Conservation (phyloP, 2,113 vertebrate genomes). For the Peromyscus leucopus region DNA sequence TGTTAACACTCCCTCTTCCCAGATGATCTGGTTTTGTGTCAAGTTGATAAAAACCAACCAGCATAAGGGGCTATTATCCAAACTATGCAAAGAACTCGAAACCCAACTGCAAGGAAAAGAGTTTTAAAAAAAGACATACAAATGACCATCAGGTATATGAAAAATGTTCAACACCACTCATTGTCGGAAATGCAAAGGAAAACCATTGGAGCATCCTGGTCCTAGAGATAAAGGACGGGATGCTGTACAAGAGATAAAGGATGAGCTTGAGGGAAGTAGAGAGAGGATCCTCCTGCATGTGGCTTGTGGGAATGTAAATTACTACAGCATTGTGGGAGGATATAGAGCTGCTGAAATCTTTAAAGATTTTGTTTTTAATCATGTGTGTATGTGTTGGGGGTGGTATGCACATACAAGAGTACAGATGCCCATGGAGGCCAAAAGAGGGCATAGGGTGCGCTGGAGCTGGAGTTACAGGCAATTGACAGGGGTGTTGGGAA, state of each 20-base stretch:
- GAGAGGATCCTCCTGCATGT: too few species aligned
- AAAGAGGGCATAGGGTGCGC: neutral
- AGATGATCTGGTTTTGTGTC: neutral
- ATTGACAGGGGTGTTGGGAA: neutral
- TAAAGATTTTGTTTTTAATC: neutral
- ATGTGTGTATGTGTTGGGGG: neutral
- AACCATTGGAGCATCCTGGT: too few species aligned
- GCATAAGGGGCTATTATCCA: neutral
- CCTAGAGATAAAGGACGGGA: too few species aligned
- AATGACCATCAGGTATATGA: neutral
- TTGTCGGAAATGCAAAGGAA: neutral
- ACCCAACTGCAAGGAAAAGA: neutral
- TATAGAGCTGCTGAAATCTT: neutral
- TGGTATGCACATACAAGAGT: neutral
- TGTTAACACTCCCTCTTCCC: neutral
- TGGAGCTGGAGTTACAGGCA: neutral
- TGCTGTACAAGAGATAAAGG: neutral
- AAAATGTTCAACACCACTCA: neutral
- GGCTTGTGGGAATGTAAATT: neutral
- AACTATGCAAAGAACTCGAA: neutral
- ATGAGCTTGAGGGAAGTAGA: neutral
- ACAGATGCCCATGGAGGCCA: too few species aligned
- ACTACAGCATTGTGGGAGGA: too few species aligned
- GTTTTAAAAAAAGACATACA: too few species aligned
- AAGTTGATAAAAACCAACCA: neutral